These are phyloP conservation scores for Holocentrus rufus DNA, from an alignment of 2,797 vertebrate species.

Conservation along the genomic window DNA sequence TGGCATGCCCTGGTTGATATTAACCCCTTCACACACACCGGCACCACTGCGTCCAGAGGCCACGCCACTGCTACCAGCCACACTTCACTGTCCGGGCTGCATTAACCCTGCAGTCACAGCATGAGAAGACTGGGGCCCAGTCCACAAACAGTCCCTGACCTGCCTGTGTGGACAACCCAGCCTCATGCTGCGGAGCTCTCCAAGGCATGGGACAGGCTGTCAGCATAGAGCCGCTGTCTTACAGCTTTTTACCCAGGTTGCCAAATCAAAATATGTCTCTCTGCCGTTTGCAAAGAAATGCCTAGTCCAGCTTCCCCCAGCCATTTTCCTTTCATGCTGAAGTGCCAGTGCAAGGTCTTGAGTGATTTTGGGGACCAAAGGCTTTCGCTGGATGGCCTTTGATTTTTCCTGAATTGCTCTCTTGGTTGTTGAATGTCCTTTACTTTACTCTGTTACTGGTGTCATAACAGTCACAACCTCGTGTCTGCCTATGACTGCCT, in stretches of 20 bases:
- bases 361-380: slow-evolving; percentile 6
- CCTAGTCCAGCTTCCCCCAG: background rate
- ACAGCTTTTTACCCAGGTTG: slow-evolving; percentile 5
- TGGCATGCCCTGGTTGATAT: slow-evolving; percentile 83
- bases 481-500: background rate
- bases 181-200: background rate
- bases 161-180: background rate
- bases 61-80: slow-evolving; percentile 19
- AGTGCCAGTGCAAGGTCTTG: background rate
- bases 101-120: slow-evolving; percentile 29
- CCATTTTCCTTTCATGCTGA: background rate
- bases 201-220: background rate
- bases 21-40: slow-evolving; percentile 82
- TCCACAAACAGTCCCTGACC: background rate
- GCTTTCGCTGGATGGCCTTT: slow-evolving; percentile 9
- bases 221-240: background rate
- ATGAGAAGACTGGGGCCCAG: slow-evolving; percentile 4
- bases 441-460: background rate
- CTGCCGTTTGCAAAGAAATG: background rate
- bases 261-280: slow-evolving; percentile 3
- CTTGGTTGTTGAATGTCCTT: slow-evolving; percentile 7
- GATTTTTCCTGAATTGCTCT: slow-evolving; percentile 16
- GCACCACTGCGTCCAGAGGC: slow-evolving; percentile 23
- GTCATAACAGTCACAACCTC: background rate
- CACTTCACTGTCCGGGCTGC: slow-evolving; percentile 7